These are phyloP conservation scores for Bos taurus DNA, from an alignment of 2,113 vertebrate genomes.

Conservation along the genomic window DNA sequence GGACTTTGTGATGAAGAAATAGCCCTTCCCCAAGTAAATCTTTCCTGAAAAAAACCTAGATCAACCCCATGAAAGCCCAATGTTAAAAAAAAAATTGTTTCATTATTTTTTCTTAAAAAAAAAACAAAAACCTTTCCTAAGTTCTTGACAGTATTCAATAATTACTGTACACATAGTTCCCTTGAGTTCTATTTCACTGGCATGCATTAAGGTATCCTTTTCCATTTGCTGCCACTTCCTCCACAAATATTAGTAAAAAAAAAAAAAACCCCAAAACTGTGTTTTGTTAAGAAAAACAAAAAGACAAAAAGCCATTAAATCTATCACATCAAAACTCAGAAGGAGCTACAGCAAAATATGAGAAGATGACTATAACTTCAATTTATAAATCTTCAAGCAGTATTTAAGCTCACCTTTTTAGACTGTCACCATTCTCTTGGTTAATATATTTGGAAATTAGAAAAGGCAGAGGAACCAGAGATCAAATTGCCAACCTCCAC, in stretches of 20 bases:
- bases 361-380: not conserved
- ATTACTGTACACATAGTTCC: no score
- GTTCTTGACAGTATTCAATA: not conserved
- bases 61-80: not conserved
- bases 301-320: not conserved
- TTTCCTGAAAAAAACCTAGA: not conserved
- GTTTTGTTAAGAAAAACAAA: not conserved
- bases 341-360: not conserved
- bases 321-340: not conserved
- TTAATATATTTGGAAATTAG: not conserved
- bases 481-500: no score
- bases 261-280: not conserved
- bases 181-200: not conserved
- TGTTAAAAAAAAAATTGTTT: not conserved
- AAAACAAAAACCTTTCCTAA: not conserved
- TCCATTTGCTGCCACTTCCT: not conserved
- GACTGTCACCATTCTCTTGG: slow-evolving; percentile 2
- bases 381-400: not conserved
- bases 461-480: no score
- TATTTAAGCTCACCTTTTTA: not conserved
- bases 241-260: not conserved
- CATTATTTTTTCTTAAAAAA: not conserved
- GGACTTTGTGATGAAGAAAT: not conserved
- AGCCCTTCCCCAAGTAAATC: not conserved
- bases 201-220: not conserved